phyloP scores from a whole-genome alignment of 2,797 vertebrate genomes.

The Pseudomugil gertrudae region DNA sequence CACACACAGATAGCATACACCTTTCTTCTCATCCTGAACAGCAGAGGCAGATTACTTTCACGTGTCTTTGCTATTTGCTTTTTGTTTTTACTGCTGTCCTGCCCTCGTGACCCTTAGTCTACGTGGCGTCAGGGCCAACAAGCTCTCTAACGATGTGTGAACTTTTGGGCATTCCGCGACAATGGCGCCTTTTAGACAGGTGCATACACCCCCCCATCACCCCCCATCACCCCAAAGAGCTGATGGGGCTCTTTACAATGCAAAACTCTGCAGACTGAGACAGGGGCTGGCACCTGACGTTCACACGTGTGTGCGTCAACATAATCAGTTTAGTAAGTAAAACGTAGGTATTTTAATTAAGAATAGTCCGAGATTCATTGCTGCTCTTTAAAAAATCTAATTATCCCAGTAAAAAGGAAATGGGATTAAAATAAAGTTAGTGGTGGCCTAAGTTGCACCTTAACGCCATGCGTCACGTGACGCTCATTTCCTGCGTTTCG shows the following conservation, averaged over 20 bases:
- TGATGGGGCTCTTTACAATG: slow-evolving; percentile 57
- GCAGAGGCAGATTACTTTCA: slow-evolving; percentile 55
- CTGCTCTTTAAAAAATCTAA: too few species aligned
- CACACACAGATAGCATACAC: not conserved
- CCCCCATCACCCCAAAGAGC: too few species aligned
- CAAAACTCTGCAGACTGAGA: slow-evolving; percentile 52
- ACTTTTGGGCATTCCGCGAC: slow-evolving; percentile 70
- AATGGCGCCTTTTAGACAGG: slow-evolving; percentile 78
- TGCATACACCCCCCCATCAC: slow-evolving; percentile 58
- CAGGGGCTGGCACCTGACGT: slow-evolving; percentile 57
- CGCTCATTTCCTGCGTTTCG: slow-evolving; percentile 31
- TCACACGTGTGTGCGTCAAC: not conserved
- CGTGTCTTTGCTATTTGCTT: slow-evolving; percentile 61
- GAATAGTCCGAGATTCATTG: too few species aligned
- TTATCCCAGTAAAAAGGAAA: too few species aligned
- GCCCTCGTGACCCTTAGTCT: slow-evolving; percentile 75
- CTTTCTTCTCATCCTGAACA: not conserved
- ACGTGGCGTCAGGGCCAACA: slow-evolving; percentile 77
- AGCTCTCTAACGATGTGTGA: slow-evolving; percentile 78
- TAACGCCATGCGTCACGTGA: not conserved
- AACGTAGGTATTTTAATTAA: too few species aligned
- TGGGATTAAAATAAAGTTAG: too few species aligned
- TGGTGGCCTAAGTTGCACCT: too few species aligned
- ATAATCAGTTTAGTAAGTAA: not conserved
- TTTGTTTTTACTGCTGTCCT: slow-evolving; percentile 70